Base-by-base conservation (phyloP, 1,140 invertebrate genomes). In the Latrodectus geometricus region DNA sequence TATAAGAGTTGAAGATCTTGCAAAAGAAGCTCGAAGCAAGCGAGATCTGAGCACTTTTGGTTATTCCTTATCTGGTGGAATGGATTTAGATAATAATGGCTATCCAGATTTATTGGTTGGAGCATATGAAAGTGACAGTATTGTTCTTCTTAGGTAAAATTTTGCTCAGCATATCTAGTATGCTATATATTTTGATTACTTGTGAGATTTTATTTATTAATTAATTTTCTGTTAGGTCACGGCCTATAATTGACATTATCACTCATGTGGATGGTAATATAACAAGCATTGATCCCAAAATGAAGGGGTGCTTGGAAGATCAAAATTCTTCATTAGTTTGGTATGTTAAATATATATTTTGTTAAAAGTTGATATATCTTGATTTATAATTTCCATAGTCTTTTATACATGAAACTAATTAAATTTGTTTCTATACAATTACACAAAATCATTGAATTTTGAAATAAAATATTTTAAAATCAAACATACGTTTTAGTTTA, bases 61-160 rank as follows among this genome's bases (percentile, higher is more conserved):
- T 8, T 96, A 97, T 90, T 96, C 97, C 0, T 91, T 99, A 21
- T 95, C 95, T 88, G 97, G 96, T 82, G 96, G 96, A 54, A 92
- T 96, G 14, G 97, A 99, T 92, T 93, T 99, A 89, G 97, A 99
- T 91, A 92, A 93, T 23, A 98, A 99, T 91, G 95, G 95, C 15
- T 99, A 98, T 92, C 96, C 97, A 0, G 97, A 98, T 93, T 92
- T 98, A 85, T 92, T 98, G 35, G 93, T 97, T 48, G 97, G 97
- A 74, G 96, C 97, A 49, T 97, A 96, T 91, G 96, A 95, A 89
- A 93, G 94, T 88, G 95, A 96, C 89, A 92, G 93, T 75, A 93
- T 96, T 0, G 93, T 95, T 14, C 54, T 88, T 21, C 72, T 88
- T 11, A 81, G 87, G 87, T 88, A 54, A 77, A 5, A 35, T 35